Evolutionary conservation across 2,888 invertebrate species (phyloP).

Genomic region (Sthenelais limicola): DNA sequence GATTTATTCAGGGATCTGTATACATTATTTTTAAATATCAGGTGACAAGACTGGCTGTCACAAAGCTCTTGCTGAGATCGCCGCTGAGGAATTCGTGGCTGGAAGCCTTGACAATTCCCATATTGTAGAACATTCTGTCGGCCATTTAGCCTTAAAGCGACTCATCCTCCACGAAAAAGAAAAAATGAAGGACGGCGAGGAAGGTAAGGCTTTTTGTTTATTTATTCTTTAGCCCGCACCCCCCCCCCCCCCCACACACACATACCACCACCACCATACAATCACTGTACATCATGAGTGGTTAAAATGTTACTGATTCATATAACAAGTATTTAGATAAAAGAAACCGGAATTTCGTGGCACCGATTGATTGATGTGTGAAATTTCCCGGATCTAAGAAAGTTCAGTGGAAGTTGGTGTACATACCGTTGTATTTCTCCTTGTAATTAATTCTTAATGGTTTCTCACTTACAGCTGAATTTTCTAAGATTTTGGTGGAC

Average conservation of each 20-base stretch:
- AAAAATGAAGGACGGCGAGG: constrained; percentile 59
- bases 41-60: constrained; percentile 66
- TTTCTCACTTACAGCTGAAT: constrained; percentile 62
- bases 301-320: too few species aligned
- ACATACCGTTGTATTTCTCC: too few species aligned
- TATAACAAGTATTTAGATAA: too few species aligned
- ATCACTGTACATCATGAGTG: too few species aligned
- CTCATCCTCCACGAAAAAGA: constrained; percentile 65
- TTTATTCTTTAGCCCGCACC: background rate
- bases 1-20: too few species aligned
- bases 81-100: constrained; percentile 63
- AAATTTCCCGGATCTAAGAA: too few species aligned
- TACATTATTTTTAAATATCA: constrained; percentile 50
- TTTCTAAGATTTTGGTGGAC: constrained; percentile 65
- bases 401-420: too few species aligned
- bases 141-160: constrained; percentile 69
- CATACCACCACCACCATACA: too few species aligned
- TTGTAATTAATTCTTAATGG: constrained; percentile 23
- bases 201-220: constrained; percentile 53
- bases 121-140: constrained; percentile 68
- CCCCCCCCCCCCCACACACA: too few species aligned
- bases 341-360: too few species aligned
- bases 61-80: constrained; percentile 64
- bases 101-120: constrained; percentile 59
- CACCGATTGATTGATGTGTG: too few species aligned